Evolutionary conservation across 2,113 vertebrate genomes (phyloP).

Genomic region (Zapornia atra): DNA sequence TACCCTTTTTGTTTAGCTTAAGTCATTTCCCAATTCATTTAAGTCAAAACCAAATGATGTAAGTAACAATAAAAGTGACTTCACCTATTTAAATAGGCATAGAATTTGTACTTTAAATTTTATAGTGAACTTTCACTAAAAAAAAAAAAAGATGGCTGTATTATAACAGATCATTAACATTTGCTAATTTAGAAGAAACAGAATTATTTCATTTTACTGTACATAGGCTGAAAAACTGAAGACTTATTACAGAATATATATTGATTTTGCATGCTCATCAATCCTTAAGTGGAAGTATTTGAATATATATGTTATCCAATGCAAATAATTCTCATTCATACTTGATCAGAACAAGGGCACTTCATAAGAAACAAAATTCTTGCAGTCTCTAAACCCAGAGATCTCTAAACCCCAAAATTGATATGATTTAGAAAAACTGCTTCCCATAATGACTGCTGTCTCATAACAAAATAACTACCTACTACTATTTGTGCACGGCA

Average conservation of each 20-base stretch:
- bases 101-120: background rate
- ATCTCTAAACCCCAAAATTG: background rate
- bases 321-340: background rate
- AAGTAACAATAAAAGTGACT: background rate
- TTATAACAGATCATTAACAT: background rate
- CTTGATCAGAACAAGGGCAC: background rate
- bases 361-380: background rate
- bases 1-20: background rate
- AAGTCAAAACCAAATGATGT: background rate
- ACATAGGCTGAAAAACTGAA: background rate
- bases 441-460: background rate
- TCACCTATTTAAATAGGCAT: background rate
- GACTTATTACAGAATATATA: background rate
- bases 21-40: background rate
- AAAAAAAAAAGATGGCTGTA: background rate
- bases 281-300: background rate
- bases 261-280: background rate
- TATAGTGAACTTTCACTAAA: background rate
- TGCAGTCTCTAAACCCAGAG: background rate
- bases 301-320: background rate
- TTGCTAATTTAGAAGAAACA: background rate
- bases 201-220: background rate
- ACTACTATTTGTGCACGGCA: background rate
- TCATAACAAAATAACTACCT: background rate
- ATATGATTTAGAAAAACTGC: background rate